phyloP scores from a whole-genome alignment of 92 coral and sea anemone species.

The Paragorgia papillata region DNA sequence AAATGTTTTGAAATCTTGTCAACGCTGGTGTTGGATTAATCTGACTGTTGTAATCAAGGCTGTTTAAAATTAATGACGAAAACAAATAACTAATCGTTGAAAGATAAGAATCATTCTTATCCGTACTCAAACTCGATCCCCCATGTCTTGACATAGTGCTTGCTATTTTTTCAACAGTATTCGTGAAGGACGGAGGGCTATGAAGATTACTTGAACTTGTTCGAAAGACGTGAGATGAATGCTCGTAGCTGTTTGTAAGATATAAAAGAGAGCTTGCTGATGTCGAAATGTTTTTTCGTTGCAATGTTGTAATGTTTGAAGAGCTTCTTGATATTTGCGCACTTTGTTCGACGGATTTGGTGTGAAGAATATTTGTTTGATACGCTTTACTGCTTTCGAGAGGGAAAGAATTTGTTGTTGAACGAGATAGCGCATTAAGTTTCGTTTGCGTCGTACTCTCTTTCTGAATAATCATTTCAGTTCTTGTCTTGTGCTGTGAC shows the following conservation, averaged over 20 bases:
- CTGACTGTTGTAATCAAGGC: background rate
- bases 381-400: background rate
- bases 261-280: no score
- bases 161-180: background rate
- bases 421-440: background rate
- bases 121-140: background rate
- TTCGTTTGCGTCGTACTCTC: background rate
- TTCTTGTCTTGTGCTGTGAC: background rate
- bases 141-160: background rate
- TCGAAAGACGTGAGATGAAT: no score
- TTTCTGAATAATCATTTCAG: background rate
- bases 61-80: background rate
- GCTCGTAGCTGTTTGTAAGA: background rate
- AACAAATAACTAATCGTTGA: background rate
- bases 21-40: background rate
- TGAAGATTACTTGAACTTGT: no score
- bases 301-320: background rate
- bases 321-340: background rate
- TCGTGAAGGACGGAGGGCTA: no score
- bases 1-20: background rate
- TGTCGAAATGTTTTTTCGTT: no score
- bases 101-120: slow-evolving; percentile 12
- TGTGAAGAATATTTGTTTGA: background rate
- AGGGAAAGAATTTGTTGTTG: background rate
- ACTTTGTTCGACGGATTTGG: background rate